A percentile compares a stretch with the other conserved stretches of the same genome.
phyloP scores from a whole-genome alignment of 2,797 vertebrate genomes.

The Tiaroga cobitis region DNA sequence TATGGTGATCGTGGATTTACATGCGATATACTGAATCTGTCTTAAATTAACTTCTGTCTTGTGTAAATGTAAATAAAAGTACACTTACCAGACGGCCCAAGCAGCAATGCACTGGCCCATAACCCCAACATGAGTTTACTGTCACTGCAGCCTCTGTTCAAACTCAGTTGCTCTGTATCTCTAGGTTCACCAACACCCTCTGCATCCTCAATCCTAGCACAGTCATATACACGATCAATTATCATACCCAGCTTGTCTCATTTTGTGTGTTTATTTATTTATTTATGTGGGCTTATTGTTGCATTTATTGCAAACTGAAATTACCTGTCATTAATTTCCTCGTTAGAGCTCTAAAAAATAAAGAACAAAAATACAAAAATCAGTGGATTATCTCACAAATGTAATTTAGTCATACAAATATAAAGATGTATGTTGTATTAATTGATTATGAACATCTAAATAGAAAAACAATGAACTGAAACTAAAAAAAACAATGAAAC shows the following conservation, averaged over 20 bases:
- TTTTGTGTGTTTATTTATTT: background rate
- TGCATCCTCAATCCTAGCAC: conserved; percentile 84
- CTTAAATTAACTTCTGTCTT: background rate
- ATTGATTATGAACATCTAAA: background rate
- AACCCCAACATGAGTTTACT: conserved; percentile 87
- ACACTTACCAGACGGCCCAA: conserved; percentile 82
- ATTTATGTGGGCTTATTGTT: background rate
- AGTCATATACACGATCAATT: conserved; percentile 32
- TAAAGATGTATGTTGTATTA: background rate
- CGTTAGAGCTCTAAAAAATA: conserved; percentile 79
- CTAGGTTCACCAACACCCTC: conserved; percentile 90
- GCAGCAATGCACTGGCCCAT: conserved; percentile 87
- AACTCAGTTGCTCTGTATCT: conserved; percentile 89
- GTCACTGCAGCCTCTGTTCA: conserved; percentile 83
- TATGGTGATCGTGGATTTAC: background rate
- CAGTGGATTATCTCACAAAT: conserved; percentile 8
- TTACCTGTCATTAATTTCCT: conserved; percentile 90
- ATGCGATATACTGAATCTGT: background rate
- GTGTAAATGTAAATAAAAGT: background rate
- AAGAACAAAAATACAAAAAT: conserved; percentile 40
- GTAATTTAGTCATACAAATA: background rate
- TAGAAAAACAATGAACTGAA: background rate
- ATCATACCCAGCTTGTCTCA: background rate
- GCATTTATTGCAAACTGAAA: conserved; percentile 7
- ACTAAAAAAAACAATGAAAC: background rate